Evolutionary conservation across 2,113 vertebrate species (phyloP).

Genomic region (Nicator chloris): DNA sequence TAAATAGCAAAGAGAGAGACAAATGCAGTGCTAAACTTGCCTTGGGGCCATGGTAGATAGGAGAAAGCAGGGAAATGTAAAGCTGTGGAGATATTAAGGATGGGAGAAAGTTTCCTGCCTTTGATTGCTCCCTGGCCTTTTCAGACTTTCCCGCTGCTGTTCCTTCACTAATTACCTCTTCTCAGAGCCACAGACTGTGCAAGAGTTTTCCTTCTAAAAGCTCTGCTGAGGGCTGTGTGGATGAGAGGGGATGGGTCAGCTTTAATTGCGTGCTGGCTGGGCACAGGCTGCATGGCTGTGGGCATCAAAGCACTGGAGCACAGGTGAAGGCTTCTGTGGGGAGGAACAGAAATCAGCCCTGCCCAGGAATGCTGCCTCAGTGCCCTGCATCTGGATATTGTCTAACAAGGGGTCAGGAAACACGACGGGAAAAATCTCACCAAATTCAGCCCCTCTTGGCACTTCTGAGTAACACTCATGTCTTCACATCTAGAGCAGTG

Average conservation of each 20-base stretch:
- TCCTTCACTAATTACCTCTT: neutral
- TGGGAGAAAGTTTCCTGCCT: neutral
- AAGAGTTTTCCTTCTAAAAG: neutral
- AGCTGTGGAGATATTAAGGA: neutral
- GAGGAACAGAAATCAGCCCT: neutral
- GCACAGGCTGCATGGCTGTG: neutral
- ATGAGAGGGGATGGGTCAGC: neutral
- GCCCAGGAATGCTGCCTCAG: neutral
- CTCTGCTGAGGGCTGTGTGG: neutral
- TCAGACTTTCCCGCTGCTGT: neutral
- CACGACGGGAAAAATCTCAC: neutral
- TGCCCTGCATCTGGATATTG: rapidly evolving
- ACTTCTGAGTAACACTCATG: neutral
- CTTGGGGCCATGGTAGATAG: rapidly evolving
- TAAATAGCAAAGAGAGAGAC: neutral
- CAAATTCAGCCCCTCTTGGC: neutral
- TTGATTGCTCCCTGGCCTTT: neutral
- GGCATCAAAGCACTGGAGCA: neutral
- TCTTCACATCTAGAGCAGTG: neutral
- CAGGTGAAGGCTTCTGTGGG: neutral
- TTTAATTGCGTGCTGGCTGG: neutral
- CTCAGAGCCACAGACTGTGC: neutral
- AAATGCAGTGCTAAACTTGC: neutral
- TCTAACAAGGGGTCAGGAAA: neutral
- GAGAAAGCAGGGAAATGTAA: neutral